A percentile compares a stretch with the other conserved stretches of the same genome.
phyloP scores from a whole-genome alignment of 2,888 invertebrate genomes.

The Noctua janthina region DNA sequence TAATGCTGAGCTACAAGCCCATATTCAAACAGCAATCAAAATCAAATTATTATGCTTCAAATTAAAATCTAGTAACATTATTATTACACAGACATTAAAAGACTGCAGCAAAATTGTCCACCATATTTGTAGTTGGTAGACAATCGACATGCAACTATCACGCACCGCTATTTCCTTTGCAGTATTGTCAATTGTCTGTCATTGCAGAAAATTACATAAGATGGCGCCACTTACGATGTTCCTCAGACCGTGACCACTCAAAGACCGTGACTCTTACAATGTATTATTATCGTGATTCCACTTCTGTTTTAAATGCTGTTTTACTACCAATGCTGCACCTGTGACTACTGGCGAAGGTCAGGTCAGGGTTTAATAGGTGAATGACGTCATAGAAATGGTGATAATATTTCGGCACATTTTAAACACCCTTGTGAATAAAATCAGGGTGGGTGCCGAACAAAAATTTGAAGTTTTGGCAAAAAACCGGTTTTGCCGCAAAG shows the following conservation, averaged over 20 bases:
- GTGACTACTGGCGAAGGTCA: background rate
- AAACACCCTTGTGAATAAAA: too few relatives aligned
- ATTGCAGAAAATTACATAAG: conserved; percentile 36
- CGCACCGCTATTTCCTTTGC: conserved; percentile 5
- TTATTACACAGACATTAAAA: background rate
- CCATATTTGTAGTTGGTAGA: background rate
- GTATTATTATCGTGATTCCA: conserved; percentile 34
- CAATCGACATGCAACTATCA: conserved; percentile 5
- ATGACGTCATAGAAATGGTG: background rate
- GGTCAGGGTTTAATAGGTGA: background rate
- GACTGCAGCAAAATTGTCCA: conserved; percentile 7
- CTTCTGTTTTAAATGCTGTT: background rate
- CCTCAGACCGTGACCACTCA: conserved; percentile 32
- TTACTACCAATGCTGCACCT: background rate
- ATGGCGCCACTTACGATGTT: conserved; percentile 33
- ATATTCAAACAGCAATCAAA: background rate
- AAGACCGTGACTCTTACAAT: conserved; percentile 38
- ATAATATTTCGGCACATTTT: too few relatives aligned
- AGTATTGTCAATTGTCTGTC: conserved; percentile 28
- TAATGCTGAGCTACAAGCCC: background rate
- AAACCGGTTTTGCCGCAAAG: too few relatives aligned
- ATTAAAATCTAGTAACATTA: background rate
- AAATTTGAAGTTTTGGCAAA: too few relatives aligned
- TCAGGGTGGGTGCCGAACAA: too few relatives aligned
- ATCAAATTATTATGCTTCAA: background rate